A percentile compares a stretch with the other conserved stretches of the same genome.
Conservation (phyloP, 2,797 vertebrate genomes). For the Enteromius fasciolatus region DNA sequence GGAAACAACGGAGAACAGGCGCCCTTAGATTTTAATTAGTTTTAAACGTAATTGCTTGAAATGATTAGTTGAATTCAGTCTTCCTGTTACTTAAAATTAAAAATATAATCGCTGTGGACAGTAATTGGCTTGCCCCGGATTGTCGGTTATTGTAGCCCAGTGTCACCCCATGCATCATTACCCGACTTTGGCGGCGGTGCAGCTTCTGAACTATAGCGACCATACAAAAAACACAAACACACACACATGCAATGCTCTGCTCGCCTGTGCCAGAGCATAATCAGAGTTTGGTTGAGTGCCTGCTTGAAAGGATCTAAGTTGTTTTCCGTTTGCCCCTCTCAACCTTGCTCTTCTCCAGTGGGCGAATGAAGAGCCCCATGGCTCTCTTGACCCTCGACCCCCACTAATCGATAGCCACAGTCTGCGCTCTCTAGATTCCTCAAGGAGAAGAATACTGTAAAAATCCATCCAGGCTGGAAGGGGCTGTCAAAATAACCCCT, state of each 20-base stretch:
- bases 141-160: slow-evolving; percentile 59
- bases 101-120: slow-evolving; percentile 62
- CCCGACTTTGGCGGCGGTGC: slow-evolving; percentile 52
- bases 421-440: slow-evolving; percentile 23
- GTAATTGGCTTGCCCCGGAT: slow-evolving; percentile 62
- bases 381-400: slow-evolving; percentile 37
- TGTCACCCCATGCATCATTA: slow-evolving; percentile 61
- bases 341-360: slow-evolving; percentile 41
- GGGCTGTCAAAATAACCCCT: slow-evolving; percentile 28
- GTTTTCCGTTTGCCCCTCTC: slow-evolving; percentile 51
- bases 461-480: slow-evolving; percentile 26
- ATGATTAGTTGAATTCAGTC: slow-evolving; percentile 59
- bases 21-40: slow-evolving; percentile 58
- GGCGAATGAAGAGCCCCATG: slow-evolving; percentile 30
- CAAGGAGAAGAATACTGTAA: slow-evolving; percentile 31
- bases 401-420: slow-evolving; percentile 41
- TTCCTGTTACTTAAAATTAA: slow-evolving; percentile 61
- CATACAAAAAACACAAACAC: slow-evolving; percentile 55
- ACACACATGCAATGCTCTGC: slow-evolving; percentile 52
- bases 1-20: slow-evolving; percentile 39
- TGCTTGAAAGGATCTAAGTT: slow-evolving; percentile 58
- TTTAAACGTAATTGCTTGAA: slow-evolving; percentile 58
- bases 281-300: slow-evolving; percentile 51
- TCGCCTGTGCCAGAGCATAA: slow-evolving; percentile 56
- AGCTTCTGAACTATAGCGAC: slow-evolving; percentile 57